A percentile compares a stretch with the other conserved stretches of the same genome.
phyloP scores from a whole-genome alignment of 2,797 vertebrate genomes.

The Cephalopachus bancanus region DNA sequence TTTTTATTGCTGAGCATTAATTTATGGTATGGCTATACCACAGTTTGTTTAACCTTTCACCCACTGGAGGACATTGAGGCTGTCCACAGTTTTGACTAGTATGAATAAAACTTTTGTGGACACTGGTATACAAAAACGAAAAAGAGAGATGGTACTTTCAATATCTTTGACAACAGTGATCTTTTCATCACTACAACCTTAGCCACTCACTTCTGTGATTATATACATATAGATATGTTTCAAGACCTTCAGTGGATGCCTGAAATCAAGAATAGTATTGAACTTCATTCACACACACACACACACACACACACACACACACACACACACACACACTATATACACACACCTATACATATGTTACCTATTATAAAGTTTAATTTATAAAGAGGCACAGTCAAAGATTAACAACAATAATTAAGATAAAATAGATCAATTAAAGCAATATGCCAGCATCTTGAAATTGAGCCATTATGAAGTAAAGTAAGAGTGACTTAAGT shows the following conservation, averaged over 20 bases:
- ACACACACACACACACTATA: too few relatives aligned
- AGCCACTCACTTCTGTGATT: neutral
- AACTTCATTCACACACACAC: neutral
- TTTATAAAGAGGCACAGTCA: too few relatives aligned
- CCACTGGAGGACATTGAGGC: too few relatives aligned
- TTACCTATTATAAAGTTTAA: neutral
- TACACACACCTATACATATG: neutral
- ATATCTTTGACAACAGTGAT: neutral
- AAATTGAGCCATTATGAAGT: neutral
- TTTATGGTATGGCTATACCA: too few relatives aligned
- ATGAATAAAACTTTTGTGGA: too few relatives aligned
- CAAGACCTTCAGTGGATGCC: neutral
- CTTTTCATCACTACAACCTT: neutral
- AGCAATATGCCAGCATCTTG: neutral
- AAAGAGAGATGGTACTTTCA: too few relatives aligned
- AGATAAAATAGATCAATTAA: neutral
- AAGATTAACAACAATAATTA: neutral
- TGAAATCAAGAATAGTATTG: neutral
- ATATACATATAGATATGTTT: rapidly evolving
- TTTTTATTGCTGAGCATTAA: too few relatives aligned
- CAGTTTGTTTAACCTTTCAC: too few relatives aligned
- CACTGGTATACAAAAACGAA: too few relatives aligned
- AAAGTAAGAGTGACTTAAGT: neutral
- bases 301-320: neutral
- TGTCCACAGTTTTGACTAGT: too few relatives aligned